phyloP scores from a whole-genome alignment of 2,888 invertebrate species.

The Ametastegia equiseti region DNA sequence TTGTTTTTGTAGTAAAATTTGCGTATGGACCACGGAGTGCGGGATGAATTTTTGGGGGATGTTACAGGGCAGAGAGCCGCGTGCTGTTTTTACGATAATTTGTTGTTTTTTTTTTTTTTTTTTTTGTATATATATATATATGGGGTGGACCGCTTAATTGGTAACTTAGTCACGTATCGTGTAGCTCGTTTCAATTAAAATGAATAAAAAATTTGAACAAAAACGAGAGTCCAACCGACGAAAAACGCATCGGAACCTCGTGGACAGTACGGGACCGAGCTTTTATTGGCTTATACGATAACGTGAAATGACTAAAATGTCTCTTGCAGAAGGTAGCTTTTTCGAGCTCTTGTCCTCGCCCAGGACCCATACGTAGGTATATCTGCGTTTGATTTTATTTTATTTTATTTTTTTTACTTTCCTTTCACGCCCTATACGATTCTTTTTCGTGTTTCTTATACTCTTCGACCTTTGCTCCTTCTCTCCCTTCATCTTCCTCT shows the following conservation, averaged over 20 bases:
- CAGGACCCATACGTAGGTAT: neutral
- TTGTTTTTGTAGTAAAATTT: neutral
- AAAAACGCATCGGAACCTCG: neutral
- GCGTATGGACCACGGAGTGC: neutral
- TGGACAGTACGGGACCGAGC: neutral
- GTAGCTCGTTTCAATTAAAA: conserved; percentile 22
- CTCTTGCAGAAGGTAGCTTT: neutral
- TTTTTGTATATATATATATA: neutral
- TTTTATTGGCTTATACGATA: conserved; percentile 4
- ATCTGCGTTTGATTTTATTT: neutral
- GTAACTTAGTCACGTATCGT: conserved; percentile 3
- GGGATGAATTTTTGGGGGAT: neutral
- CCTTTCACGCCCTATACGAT: neutral
- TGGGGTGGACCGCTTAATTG: conserved; percentile 20
- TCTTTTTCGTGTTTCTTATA: neutral
- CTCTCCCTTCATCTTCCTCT: neutral
- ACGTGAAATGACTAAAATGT: neutral
- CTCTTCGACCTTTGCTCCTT: neutral
- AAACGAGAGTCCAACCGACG: neutral
- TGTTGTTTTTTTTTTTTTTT: too few species aligned
- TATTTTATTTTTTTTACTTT: neutral
- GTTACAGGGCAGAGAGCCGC: neutral
- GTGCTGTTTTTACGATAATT: neutral
- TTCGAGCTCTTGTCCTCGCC: neutral
- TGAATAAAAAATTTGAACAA: neutral